A percentile compares a stretch with the other conserved stretches of the same genome.
Evolutionary conservation across 2,113 vertebrate species (phyloP).

Genomic region (Eptesicus fuscus): DNA sequence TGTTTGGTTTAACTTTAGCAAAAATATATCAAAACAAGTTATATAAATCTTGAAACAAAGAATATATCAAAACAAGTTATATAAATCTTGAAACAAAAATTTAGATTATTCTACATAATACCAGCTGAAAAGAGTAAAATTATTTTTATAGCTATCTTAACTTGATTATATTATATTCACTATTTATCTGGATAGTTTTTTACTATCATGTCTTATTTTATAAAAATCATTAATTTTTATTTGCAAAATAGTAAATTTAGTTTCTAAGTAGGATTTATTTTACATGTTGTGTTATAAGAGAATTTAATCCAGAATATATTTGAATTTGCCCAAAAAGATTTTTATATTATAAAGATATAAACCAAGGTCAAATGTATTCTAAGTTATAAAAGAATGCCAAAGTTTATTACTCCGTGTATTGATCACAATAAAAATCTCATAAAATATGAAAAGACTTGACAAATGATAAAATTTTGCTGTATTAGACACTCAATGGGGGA

Average conservation of each 20-base stretch:
- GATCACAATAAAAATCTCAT: slow-evolving; percentile 2
- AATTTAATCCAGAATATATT: slow-evolving; percentile 39
- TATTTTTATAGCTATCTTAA: slow-evolving; percentile 24
- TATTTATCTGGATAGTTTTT: slow-evolving; percentile 1
- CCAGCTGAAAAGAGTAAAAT: slow-evolving; percentile 8
- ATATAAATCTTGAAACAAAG: slow-evolving; percentile 73
- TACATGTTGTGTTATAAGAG: background rate
- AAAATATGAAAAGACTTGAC: slow-evolving; percentile 12
- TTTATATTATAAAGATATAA: slow-evolving; percentile 11
- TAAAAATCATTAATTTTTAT: slow-evolving; percentile 24
- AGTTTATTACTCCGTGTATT: background rate
- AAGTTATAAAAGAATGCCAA: background rate
- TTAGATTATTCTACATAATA: slow-evolving; percentile 62
- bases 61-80: slow-evolving; percentile 60
- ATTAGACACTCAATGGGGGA: background rate
- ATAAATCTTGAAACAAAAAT: slow-evolving; percentile 73
- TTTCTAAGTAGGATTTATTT: slow-evolving; percentile 57
- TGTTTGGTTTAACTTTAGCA: slow-evolving; percentile 75
- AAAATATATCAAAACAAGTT: slow-evolving; percentile 76
- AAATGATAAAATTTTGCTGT: background rate
- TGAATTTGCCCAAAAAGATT: slow-evolving; percentile 33
- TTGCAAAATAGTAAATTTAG: background rate
- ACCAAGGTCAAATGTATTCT: background rate
- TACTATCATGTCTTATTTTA: background rate
- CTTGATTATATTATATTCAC: background rate